phyloP scores from a whole-genome alignment of 2,113 vertebrate species.

The Mormoops blainvillei region DNA sequence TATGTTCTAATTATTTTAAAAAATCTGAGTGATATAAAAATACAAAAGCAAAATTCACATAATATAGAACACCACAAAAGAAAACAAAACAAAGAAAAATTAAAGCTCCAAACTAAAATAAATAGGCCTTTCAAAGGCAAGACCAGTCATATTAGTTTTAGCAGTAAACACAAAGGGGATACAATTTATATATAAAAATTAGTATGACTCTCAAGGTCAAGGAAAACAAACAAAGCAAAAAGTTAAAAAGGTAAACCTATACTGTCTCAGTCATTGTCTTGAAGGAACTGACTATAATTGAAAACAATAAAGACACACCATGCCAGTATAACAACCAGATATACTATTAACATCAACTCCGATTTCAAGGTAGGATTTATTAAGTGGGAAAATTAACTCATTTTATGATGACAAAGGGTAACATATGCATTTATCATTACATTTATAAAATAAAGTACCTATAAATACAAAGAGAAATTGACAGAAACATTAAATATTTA shows the following conservation, averaged over 20 bases:
- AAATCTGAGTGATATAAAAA: background rate
- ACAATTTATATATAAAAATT: background rate
- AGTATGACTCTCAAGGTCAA: background rate
- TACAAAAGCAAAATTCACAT: background rate
- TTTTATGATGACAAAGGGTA: background rate
- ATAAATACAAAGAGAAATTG: background rate
- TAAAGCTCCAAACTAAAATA: slow-evolving; percentile 17
- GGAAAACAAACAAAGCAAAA: background rate
- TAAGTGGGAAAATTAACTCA: background rate
- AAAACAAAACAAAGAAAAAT: background rate
- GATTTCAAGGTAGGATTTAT: background rate
- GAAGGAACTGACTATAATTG: background rate
- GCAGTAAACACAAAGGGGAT: background rate
- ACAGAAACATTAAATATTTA: background rate
- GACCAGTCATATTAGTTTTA: background rate
- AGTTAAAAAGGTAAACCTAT: background rate
- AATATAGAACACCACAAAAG: background rate
- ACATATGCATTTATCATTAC: background rate
- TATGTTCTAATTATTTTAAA: background rate
- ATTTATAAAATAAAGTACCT: slow-evolving; percentile 12
- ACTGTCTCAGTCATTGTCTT: background rate
- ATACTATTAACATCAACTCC: background rate
- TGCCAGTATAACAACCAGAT: background rate
- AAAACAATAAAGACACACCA: background rate
- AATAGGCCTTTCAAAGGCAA: background rate